A percentile compares a stretch with the other conserved stretches of the same genome.
Conservation (phyloP, 2,113 vertebrate genomes). For the Oreotrochilus melanogaster region DNA sequence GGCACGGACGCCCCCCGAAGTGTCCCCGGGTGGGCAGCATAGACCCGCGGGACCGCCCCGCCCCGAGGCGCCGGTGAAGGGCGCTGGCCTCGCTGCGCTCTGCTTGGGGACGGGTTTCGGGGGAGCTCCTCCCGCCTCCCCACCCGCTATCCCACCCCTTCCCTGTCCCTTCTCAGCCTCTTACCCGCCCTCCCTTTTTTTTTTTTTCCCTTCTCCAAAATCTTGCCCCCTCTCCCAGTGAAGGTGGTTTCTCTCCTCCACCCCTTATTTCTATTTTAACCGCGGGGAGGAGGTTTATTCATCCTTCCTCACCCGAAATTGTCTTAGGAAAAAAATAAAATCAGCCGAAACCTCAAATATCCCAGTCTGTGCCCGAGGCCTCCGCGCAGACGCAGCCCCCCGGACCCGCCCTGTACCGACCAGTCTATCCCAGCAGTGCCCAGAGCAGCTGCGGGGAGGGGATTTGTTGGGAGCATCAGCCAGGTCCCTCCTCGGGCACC, state of each 20-base stretch:
- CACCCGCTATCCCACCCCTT: background rate
- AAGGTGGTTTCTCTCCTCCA: background rate
- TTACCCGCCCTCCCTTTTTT: background rate
- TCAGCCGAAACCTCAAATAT: background rate
- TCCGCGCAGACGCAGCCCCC: background rate
- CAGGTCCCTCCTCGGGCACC: background rate
- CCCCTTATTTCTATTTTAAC: background rate
- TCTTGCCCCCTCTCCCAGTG: background rate
- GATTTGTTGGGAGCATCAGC: background rate
- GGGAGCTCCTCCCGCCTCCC: background rate
- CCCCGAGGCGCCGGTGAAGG: background rate
- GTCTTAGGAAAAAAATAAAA: background rate
- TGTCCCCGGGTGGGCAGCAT: background rate
- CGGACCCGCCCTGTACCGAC: background rate
- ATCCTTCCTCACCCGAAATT: background rate
- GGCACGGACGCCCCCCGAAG: background rate
- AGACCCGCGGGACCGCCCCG: background rate
- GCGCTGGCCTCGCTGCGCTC: background rate
- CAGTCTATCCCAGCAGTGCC: background rate
- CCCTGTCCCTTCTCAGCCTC: background rate
- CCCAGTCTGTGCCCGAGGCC: background rate
- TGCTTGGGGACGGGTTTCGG: background rate
- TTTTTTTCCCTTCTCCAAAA: background rate
- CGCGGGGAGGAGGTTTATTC: background rate
- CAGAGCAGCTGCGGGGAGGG: background rate